A percentile compares a stretch with the other conserved stretches of the same genome.
phyloP scores from a whole-genome alignment of 2,113 vertebrate genomes.

The Macaca fascicularis region DNA sequence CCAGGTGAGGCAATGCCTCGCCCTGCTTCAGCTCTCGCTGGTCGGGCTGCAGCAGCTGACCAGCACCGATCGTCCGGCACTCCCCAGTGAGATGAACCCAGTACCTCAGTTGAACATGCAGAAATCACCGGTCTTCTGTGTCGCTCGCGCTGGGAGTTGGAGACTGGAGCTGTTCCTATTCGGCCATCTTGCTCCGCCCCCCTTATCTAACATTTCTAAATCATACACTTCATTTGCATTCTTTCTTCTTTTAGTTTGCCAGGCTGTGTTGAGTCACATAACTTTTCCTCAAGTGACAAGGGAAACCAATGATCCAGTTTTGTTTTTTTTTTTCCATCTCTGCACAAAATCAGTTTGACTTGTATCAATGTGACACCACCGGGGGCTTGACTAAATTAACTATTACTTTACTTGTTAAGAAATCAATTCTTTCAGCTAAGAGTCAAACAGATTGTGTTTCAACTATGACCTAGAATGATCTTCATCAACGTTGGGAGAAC shows the following conservation, averaged over 20 bases:
- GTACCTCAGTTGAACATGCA: too few relatives aligned
- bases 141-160: too few relatives aligned
- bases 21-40: too few relatives aligned
- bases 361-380: constrained; percentile 46
- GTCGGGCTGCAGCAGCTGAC: too few relatives aligned
- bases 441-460: constrained; percentile 13
- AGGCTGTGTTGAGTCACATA: not conserved
- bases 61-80: too few relatives aligned
- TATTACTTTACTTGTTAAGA: constrained; percentile 50
- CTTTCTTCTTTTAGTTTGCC: constrained; percentile 11
- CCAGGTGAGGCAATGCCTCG: too few relatives aligned
- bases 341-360: constrained; percentile 23
- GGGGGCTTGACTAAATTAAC: not conserved
- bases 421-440: constrained; percentile 43
- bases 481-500: constrained; percentile 12
- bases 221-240: not conserved
- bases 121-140: too few relatives aligned
- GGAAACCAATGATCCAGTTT: not conserved
- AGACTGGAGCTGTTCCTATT: too few relatives aligned
- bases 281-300: not conserved
- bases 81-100: too few relatives aligned
- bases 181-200: too few relatives aligned
- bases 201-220: constrained; percentile 31
- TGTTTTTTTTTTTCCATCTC: constrained; percentile 42
- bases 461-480: constrained; percentile 6